Conservation (phyloP, 2,113 vertebrate species). For the Corythornis cristatus region DNA sequence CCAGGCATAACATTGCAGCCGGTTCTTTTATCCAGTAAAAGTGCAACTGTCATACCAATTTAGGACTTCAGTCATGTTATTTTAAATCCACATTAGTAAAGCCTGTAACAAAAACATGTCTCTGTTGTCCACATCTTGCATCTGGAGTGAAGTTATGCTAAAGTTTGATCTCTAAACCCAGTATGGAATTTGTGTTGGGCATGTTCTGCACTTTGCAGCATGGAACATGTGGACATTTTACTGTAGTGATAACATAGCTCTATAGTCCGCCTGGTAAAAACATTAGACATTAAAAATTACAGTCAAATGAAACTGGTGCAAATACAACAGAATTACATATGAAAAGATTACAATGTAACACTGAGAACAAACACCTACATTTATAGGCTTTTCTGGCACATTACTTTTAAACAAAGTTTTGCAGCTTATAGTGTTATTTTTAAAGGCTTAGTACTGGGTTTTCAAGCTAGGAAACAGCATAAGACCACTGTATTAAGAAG, state of each 20-base stretch:
- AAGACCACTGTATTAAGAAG: background rate
- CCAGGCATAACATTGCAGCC: slow-evolving; percentile 51
- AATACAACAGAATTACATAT: slow-evolving; percentile 16
- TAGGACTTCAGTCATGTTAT: slow-evolving; percentile 72
- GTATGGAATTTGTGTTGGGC: slow-evolving; percentile 39
- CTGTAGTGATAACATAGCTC: slow-evolving; percentile 33
- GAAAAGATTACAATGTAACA: background rate
- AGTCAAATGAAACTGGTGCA: slow-evolving; percentile 2
- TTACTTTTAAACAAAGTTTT: slow-evolving; percentile 23
- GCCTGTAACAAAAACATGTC: slow-evolving; percentile 25
- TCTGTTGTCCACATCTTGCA: slow-evolving; percentile 47
- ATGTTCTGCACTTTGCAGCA: slow-evolving; percentile 60
- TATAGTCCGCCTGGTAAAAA: slow-evolving; percentile 52
- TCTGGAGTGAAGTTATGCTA: slow-evolving; percentile 59
- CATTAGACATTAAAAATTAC: slow-evolving; percentile 54
- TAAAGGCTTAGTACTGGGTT: slow-evolving; percentile 24
- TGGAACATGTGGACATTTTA: background rate
- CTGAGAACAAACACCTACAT: slow-evolving; percentile 40
- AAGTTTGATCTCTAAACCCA: slow-evolving; percentile 43
- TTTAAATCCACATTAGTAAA: slow-evolving; percentile 66
- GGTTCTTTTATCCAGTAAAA: slow-evolving; percentile 57
- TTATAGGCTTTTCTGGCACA: slow-evolving; percentile 4
- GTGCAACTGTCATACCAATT: slow-evolving; percentile 70
- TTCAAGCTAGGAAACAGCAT: slow-evolving; percentile 8
- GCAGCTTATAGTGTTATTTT: background rate